A percentile compares a stretch with the other conserved stretches of the same genome.
Conservation (phyloP, 2,888 invertebrate species). For the Troglohyphantes excavatus region DNA sequence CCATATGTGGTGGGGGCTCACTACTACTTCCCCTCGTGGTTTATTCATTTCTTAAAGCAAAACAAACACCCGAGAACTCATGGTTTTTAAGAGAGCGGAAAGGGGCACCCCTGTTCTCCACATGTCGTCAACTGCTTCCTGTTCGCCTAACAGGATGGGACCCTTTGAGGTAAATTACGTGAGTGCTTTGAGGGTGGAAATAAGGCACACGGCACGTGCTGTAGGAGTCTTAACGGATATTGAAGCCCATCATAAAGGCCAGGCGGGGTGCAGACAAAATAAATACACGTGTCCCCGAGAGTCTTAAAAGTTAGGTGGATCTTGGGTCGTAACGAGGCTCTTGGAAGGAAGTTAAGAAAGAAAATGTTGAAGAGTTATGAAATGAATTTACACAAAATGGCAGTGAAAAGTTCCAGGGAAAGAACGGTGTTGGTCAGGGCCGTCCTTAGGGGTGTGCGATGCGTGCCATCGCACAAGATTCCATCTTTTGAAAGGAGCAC, state of each 20-base stretch:
- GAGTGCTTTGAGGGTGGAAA: background rate
- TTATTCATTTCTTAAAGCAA: background rate
- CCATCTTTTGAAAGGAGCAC: no score
- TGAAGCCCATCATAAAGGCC: background rate
- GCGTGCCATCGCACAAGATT: no score
- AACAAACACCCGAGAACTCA: background rate
- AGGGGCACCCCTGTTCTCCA: slow-evolving; percentile 6
- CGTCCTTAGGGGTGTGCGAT: no score
- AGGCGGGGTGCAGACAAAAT: background rate
- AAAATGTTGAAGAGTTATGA: no score
- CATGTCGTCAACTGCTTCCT: background rate
- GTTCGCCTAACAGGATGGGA: background rate
- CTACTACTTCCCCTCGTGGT: background rate
- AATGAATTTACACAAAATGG: no score
- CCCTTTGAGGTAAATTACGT: background rate
- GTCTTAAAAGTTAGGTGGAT: no score
- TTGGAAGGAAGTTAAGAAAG: no score
- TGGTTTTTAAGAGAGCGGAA: background rate
- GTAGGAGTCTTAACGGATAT: background rate
- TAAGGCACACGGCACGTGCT: background rate
- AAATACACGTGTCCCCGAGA: no score
- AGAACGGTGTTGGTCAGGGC: no score
- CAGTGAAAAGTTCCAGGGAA: no score
- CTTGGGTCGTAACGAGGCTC: no score
- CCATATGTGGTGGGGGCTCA: background rate